Conservation (phyloP, 2,797 vertebrate species). For the Iguana delicatissima region DNA sequence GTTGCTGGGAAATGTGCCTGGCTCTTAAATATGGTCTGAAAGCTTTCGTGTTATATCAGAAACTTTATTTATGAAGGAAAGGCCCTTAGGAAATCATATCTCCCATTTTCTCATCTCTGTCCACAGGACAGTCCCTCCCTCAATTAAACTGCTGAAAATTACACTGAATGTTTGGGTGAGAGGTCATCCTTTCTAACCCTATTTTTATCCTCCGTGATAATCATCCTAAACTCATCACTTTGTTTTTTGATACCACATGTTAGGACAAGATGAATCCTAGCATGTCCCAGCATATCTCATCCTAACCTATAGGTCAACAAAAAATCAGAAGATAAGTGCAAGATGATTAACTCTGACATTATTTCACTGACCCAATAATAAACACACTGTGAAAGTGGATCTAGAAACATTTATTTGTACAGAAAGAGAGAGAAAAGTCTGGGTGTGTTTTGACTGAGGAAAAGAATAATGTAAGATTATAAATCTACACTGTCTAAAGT, state of each 20-base stretch:
- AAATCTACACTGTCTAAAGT: conserved; percentile 10
- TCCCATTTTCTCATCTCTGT: conserved; percentile 17
- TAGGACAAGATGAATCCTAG: conserved; percentile 59
- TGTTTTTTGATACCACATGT: conserved; percentile 61
- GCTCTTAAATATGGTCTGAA: conserved; percentile 52
- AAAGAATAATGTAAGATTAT: conserved; percentile 35
- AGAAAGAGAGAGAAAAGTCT: neutral
- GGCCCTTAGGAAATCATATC: conserved; percentile 36
- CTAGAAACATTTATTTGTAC: conserved; percentile 19
- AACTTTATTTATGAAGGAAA: conserved; percentile 45
- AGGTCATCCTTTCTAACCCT: conserved; percentile 37
- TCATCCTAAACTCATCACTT: conserved; percentile 52
- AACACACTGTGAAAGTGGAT: neutral
- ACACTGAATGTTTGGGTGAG: conserved; percentile 32
- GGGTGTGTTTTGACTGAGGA: conserved; percentile 14
- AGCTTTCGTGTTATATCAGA: conserved; percentile 43
- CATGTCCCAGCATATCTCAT: conserved; percentile 50
- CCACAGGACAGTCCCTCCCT: conserved; percentile 26
- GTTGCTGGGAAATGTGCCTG: conserved; percentile 34
- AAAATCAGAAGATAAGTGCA: conserved; percentile 51
- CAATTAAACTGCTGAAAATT: conserved; percentile 44
- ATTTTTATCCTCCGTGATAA: conserved; percentile 59
- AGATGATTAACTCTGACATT: conserved; percentile 29
- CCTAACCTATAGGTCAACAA: conserved; percentile 55
- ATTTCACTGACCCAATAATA: conserved; percentile 28